Base-by-base conservation (phyloP, 2,113 vertebrate genomes). In the Pelecanoides urinatrix region DNA sequence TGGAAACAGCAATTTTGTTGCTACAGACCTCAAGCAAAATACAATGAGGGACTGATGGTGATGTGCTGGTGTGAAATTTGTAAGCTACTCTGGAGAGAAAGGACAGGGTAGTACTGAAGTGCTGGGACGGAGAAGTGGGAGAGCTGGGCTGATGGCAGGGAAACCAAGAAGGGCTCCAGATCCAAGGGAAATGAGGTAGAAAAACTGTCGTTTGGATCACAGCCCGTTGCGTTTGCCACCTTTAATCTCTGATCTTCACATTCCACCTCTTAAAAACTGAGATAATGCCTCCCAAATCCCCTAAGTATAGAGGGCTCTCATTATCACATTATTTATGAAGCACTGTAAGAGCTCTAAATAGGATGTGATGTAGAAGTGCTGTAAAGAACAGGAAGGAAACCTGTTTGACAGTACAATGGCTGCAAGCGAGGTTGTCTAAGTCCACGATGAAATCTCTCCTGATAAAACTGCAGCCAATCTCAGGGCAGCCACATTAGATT, bases 371-470 rank as follows among this genome's bases (percentile, higher is more conserved):
- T 94, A 50, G 49, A 79, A 90, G 58, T 63, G 92, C 73, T 95
- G 67, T 32, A 67, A 85, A 85, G 89, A 92, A 73, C 62, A 86
- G 92, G 96, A 86, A 97, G 95, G 96, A 96, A 95, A 78, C 77
- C 53, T 82, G 58, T 90, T 75, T 94, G 92, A 89, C 80, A 94
- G 78, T 52, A 88, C 85, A 96, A 88, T 86, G 90, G 87, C 77
- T 95, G 47, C 0, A 4, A 75, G 44, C 0, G 0, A 88, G 72
- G 56, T 93, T 94, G 91, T 95, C 82, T 38, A 62, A 91, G 65
- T 91, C 81, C 71, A 40, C 0, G 2, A 36, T 68, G 55, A 92
- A 92, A 74, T 91, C 49, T 82, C 22, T 42, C 78, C 58, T 74
- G 76, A 88, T 91, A 93, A 92, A 88, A 38, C 67, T 92, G 32